Evolutionary conservation across 92 coral and sea anemone genomes (phyloP).

Genomic region (Blastomussa wellsi): DNA sequence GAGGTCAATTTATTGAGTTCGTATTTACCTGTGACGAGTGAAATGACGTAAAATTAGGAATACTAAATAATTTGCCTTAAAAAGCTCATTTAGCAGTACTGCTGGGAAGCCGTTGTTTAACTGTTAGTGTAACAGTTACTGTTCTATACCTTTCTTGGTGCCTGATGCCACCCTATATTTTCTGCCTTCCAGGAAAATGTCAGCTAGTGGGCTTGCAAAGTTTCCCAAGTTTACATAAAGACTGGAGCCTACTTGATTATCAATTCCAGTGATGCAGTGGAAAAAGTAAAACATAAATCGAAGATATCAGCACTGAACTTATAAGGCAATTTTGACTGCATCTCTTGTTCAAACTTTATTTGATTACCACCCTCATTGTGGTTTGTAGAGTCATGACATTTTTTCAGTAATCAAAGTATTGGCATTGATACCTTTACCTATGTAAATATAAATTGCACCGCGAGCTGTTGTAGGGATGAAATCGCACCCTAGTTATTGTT

Average conservation of each 20-base stretch:
- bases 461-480: neutral
- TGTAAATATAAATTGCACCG: neutral
- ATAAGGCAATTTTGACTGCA: neutral
- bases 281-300: neutral
- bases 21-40: no score
- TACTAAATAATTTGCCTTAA: no score
- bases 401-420: neutral
- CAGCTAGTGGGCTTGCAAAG: conserved; percentile 61
- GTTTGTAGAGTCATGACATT: neutral
- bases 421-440: neutral
- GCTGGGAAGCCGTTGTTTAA: no score
- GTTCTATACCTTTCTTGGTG: neutral
- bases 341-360: neutral
- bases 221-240: conserved; percentile 55
- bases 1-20: no score
- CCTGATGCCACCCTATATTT: conserved; percentile 18
- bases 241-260: neutral
- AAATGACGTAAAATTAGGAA: no score
- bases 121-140: neutral
- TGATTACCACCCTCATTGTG: neutral
- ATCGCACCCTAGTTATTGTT: neutral
- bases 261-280: neutral
- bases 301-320: neutral
- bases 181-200: conserved; percentile 63
- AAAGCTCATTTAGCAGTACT: no score